Percentiles rank a stretch among this genome's conserved stretches.
Evolutionary conservation across 2,797 vertebrate genomes (phyloP).

Genomic region (Tragopan temminckii): DNA sequence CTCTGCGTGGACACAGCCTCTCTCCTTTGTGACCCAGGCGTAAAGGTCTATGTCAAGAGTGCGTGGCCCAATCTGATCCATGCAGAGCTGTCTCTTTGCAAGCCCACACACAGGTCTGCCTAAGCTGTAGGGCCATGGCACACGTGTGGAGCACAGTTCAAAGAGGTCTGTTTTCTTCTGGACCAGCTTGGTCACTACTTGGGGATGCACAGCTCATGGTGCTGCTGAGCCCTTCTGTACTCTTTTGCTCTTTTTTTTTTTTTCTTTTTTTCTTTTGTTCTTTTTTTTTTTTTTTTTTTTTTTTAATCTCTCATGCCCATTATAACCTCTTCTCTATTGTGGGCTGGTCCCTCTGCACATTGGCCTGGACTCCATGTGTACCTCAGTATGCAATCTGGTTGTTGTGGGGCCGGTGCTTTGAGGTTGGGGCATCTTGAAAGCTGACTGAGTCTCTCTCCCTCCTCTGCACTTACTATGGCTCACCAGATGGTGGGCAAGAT

Average conservation of each 20-base stretch:
- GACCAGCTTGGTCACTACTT: background rate
- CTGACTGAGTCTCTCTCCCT: background rate
- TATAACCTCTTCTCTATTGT: background rate
- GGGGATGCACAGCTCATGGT: background rate
- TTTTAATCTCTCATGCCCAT: background rate
- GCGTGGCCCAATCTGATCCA: background rate
- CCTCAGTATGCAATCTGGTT: background rate
- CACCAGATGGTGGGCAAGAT: background rate
- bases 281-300: background rate
- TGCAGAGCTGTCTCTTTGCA: background rate
- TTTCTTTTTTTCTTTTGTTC: background rate
- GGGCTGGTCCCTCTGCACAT: background rate
- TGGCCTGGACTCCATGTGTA: background rate
- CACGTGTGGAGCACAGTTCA: background rate
- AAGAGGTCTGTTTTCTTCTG: background rate
- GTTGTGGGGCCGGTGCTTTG: background rate
- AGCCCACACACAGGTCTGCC: background rate
- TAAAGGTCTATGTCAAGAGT: background rate
- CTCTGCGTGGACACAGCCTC: background rate
- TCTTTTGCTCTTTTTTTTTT: background rate
- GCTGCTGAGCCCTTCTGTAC: background rate
- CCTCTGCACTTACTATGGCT: background rate
- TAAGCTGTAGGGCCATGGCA: background rate
- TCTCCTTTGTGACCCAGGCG: background rate
- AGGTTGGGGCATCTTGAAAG: rapidly evolving